Evolutionary conservation across 2,888 invertebrate species (phyloP).

Genomic region (Lycophotia porphyrea): DNA sequence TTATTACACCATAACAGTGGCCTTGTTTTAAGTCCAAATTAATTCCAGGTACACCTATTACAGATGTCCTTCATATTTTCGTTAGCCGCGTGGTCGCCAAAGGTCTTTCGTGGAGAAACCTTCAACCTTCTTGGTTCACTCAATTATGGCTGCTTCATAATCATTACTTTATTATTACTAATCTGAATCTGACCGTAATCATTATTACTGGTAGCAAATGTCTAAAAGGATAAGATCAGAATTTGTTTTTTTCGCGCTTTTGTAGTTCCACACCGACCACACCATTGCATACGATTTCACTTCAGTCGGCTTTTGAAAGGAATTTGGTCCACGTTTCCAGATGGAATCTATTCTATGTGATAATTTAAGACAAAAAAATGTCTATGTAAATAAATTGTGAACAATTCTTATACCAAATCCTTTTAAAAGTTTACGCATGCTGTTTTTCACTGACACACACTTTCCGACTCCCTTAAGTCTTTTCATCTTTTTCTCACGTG

Average conservation of each 20-base stretch:
- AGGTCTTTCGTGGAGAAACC: conserved; percentile 63
- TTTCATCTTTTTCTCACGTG: background rate
- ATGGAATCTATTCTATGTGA: background rate
- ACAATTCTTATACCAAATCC: background rate
- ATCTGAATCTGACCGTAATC: background rate
- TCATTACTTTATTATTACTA: conserved; percentile 23
- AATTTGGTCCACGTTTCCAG: background rate
- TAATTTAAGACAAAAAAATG: background rate
- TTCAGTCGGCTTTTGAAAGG: background rate
- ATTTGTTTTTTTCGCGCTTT: background rate
- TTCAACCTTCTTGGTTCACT: conserved; percentile 64
- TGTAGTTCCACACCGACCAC: too few relatives aligned
- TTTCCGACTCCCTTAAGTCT: background rate
- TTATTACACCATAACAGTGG: conserved; percentile 64
- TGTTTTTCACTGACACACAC: background rate
- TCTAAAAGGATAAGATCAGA: background rate
- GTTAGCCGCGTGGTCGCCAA: conserved; percentile 65
- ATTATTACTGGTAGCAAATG: background rate
- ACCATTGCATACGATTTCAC: background rate
- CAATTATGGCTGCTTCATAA: conserved; percentile 50
- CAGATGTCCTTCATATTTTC: conserved; percentile 70
- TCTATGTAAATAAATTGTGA: background rate
- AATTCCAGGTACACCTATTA: conserved; percentile 67
- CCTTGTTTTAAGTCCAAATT: conserved; percentile 71
- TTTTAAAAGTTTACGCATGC: background rate